A percentile compares a stretch with the other conserved stretches of the same genome.
phyloP scores from a whole-genome alignment of 1,140 invertebrate genomes.

The Drosophila parabipectinata region DNA sequence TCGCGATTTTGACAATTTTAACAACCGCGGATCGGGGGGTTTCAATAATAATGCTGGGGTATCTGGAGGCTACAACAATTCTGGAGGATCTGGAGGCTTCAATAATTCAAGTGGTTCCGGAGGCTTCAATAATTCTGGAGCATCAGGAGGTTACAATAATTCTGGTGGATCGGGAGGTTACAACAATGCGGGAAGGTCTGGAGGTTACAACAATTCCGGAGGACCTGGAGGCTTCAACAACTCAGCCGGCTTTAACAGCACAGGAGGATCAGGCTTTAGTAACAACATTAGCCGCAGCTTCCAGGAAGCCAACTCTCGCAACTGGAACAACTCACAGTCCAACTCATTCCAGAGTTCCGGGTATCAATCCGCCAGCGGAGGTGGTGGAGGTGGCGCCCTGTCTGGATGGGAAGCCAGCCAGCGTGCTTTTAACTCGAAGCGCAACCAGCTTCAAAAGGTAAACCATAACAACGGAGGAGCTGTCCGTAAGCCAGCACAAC shows the following conservation, averaged over 20 bases:
- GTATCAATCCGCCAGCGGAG: slow-evolving; percentile 12
- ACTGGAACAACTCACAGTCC: slow-evolving; percentile 25
- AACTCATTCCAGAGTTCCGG: slow-evolving; percentile 23
- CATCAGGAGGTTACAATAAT: not conserved
- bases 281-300: slow-evolving; percentile 40
- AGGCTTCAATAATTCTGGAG: not conserved
- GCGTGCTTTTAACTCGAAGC: slow-evolving; percentile 36
- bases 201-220: not conserved
- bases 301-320: slow-evolving; percentile 25
- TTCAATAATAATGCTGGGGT: not conserved
- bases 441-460: slow-evolving; percentile 32
- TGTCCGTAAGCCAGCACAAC: slow-evolving; percentile 18
- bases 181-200: not conserved
- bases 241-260: not conserved
- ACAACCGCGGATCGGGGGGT: not conserved
- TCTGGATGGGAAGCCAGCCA: slow-evolving; percentile 34
- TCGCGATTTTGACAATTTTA: slow-evolving; percentile 22
- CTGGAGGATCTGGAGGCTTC: not conserved
- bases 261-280: slow-evolving; percentile 22
- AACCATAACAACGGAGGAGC: slow-evolving; percentile 29
- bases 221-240: slow-evolving; percentile 12
- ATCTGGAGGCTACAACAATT: not conserved
- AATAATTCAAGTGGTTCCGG: not conserved
- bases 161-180: not conserved
- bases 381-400: not conserved